Evolutionary conservation across 53 echinoderm and acorn worm species (phyloP).

Genomic region (Luidia sarsii): DNA sequence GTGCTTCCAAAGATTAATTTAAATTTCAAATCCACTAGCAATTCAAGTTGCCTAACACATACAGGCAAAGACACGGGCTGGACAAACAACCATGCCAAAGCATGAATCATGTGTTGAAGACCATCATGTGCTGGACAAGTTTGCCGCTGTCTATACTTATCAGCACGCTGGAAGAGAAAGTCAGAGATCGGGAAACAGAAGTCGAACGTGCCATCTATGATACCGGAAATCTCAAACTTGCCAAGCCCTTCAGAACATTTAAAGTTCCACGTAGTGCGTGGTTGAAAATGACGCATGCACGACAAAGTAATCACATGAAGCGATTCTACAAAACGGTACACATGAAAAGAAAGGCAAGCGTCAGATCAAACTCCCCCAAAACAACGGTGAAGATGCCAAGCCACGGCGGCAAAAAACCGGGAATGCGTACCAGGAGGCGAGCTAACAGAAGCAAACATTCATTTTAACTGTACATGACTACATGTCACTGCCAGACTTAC

Average conservation of each 20-base stretch:
- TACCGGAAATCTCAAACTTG: background rate
- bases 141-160: conserved; percentile 19
- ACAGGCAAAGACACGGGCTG: background rate
- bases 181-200: conserved; percentile 4
- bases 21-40: background rate
- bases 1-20: conserved; percentile 5
- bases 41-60: background rate
- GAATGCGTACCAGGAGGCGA: conserved; percentile 2
- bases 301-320: background rate
- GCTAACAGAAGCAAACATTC: background rate
- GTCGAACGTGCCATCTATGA: conserved; percentile 3
- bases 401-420: background rate
- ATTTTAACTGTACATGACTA: background rate
- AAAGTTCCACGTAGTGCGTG: background rate
- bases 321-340: background rate
- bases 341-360: conserved; percentile 5
- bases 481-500: no score
- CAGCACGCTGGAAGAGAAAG: conserved; percentile 11
- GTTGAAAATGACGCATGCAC: background rate
- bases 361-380: background rate
- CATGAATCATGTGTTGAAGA: conserved; percentile 24
- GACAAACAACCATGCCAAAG: conserved; percentile 2
- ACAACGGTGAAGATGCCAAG: background rate
- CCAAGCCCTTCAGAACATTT: conserved; percentile 1
- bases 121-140: background rate